phyloP scores from a whole-genome alignment of 2,113 vertebrate genomes.

The Nerophis lumbriciformis region DNA sequence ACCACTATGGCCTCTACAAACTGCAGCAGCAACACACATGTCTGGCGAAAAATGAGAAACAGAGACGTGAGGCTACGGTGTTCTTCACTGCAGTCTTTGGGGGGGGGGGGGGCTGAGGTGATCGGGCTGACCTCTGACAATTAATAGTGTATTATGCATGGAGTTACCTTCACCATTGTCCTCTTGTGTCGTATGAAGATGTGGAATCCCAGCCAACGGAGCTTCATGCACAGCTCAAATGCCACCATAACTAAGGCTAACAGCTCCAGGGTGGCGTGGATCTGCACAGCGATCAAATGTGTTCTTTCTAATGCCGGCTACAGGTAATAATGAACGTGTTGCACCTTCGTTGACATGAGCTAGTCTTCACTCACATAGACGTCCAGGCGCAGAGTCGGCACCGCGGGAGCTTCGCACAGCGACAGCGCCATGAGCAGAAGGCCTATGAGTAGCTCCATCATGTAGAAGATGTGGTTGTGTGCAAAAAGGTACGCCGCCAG shows the following conservation, averaged over 20 bases:
- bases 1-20: slow-evolving; percentile 95
- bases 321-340: background rate
- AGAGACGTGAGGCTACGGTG: background rate
- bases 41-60: slow-evolving; percentile 62
- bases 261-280: slow-evolving; percentile 93
- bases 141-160: background rate
- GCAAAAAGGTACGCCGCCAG: slow-evolving; percentile 94
- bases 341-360: too few species aligned
- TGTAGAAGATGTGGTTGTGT: slow-evolving; percentile 95
- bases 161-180: slow-evolving; percentile 93
- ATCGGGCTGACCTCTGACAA: background rate
- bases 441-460: slow-evolving; percentile 91
- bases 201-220: slow-evolving; percentile 92
- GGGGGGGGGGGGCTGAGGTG: background rate
- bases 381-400: slow-evolving; percentile 88
- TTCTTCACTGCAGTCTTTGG: too few species aligned
- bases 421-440: slow-evolving; percentile 89
- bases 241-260: slow-evolving; percentile 85
- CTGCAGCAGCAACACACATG: slow-evolving; percentile 86
- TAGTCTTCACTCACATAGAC: slow-evolving; percentile 79
- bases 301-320: background rate
- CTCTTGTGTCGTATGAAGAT: slow-evolving; percentile 93
- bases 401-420: slow-evolving; percentile 90
- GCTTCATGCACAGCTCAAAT: slow-evolving; percentile 96
- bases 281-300: slow-evolving; percentile 60